phyloP scores from a whole-genome alignment of 1,140 invertebrate genomes.

The Battus philenor region DNA sequence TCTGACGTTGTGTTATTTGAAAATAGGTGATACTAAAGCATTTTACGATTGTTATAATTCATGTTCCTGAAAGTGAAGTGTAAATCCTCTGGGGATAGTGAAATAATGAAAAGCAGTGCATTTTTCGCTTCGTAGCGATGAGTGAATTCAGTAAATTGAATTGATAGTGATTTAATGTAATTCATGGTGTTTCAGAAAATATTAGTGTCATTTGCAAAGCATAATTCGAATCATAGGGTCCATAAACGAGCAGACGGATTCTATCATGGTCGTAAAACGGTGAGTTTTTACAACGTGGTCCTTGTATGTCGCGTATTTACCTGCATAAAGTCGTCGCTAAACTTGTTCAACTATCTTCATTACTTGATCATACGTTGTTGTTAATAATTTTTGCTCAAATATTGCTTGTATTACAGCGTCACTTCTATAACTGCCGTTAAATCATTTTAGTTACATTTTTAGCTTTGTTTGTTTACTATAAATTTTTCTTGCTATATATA shows the following conservation, averaged over 20 bases:
- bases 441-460: too few species aligned
- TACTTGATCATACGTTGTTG: not conserved
- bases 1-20: constrained; percentile 10
- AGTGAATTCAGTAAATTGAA: constrained; percentile 64
- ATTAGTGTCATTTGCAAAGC: constrained; percentile 60
- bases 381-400: not conserved
- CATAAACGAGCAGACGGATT: constrained; percentile 72
- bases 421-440: too few species aligned
- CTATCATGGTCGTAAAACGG: constrained; percentile 76
- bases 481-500: too few species aligned
- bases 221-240: constrained; percentile 74
- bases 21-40: constrained; percentile 22
- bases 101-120: constrained; percentile 60
- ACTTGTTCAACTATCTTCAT: not conserved
- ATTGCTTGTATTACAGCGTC: too few species aligned
- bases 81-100: constrained; percentile 47
- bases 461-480: constrained; percentile 9
- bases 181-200: constrained; percentile 69
- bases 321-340: constrained; percentile 1
- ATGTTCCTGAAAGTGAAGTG: constrained; percentile 62
- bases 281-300: constrained; percentile 53
- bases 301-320: constrained; percentile 17
- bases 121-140: constrained; percentile 70
- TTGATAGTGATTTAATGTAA: constrained; percentile 64
- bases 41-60: constrained; percentile 24